A percentile compares a stretch with the other conserved stretches of the same genome.
These are phyloP conservation scores for Sebastes trivittatus DNA, from an alignment of 2,797 vertebrate genomes.

Conservation along the genomic window DNA sequence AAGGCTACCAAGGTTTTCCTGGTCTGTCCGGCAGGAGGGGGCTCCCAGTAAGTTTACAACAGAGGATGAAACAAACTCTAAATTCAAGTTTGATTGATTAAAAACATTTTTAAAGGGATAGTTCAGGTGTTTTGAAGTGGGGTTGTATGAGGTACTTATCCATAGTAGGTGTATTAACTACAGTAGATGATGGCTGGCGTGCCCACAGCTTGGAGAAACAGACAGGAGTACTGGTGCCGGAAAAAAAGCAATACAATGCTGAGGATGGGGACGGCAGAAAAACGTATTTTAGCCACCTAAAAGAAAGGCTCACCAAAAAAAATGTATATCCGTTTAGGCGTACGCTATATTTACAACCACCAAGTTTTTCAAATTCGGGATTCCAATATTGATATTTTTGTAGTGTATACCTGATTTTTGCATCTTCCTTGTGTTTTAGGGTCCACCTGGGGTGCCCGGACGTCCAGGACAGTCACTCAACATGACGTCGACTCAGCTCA, in stretches of 20 bases:
- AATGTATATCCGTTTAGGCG: too few relatives aligned
- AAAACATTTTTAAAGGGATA: background rate
- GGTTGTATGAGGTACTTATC: too few relatives aligned
- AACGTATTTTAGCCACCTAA: too few relatives aligned
- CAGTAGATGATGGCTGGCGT: too few relatives aligned
- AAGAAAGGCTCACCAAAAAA: too few relatives aligned
- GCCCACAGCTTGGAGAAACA: too few relatives aligned
- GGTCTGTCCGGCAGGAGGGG: constrained; percentile 83
- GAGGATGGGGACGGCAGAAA: too few relatives aligned
- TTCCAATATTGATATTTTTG: background rate
- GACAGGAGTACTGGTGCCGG: too few relatives aligned
- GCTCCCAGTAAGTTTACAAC: constrained; percentile 74
- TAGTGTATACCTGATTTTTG: background rate
- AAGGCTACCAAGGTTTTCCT: constrained; percentile 85
- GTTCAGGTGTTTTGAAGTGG: too few relatives aligned
- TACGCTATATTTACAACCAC: background rate
- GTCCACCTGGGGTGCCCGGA: constrained; percentile 85
- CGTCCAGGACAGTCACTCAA: constrained; percentile 77
- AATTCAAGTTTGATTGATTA: background rate
- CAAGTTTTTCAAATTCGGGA: background rate
- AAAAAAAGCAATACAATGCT: too few relatives aligned
- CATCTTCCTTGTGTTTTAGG: constrained; percentile 73
- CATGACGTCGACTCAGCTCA: constrained; percentile 82
- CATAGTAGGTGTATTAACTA: too few relatives aligned
- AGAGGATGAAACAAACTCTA: background rate